A percentile compares a stretch with the other conserved stretches of the same genome.
phyloP scores from a whole-genome alignment of 2,888 invertebrate species.

The Apocheima hispidaria region DNA sequence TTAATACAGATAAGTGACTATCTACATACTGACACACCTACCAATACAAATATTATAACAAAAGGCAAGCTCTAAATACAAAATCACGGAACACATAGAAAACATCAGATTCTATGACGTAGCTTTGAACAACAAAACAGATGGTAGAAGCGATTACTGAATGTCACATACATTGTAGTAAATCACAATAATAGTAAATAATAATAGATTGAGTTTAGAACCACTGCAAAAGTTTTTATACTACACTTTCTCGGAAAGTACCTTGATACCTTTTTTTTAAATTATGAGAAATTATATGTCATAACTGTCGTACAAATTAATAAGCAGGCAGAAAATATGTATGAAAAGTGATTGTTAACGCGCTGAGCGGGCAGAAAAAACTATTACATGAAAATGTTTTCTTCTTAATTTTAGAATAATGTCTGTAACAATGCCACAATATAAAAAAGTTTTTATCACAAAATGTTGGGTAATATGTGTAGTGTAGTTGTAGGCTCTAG shows the following conservation, averaged over 20 bases:
- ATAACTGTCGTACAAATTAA: too few relatives aligned
- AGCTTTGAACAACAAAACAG: slow-evolving; percentile 17
- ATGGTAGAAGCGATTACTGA: slow-evolving; percentile 5
- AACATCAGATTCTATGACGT: slow-evolving; percentile 19
- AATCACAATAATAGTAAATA: not conserved
- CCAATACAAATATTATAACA: slow-evolving; percentile 22
- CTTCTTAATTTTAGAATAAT: too few relatives aligned
- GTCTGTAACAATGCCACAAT: too few relatives aligned
- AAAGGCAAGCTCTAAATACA: slow-evolving; percentile 17
- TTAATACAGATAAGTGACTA: slow-evolving; percentile 20
- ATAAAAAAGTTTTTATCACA: too few relatives aligned
- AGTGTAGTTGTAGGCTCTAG: too few relatives aligned
- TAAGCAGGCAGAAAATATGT: not conserved
- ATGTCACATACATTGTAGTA: not conserved
- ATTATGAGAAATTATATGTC: too few relatives aligned
- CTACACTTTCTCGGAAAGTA: too few relatives aligned
- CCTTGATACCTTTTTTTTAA: too few relatives aligned
- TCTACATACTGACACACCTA: slow-evolving; percentile 29
- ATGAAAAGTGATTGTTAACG: not conserved
- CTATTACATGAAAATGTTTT: too few relatives aligned
- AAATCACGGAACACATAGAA: slow-evolving; percentile 21
- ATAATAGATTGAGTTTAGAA: not conserved
- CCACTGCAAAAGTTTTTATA: not conserved
- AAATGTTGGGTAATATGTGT: too few relatives aligned
- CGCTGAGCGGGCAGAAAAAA: too few relatives aligned